Percentiles rank a stretch among this genome's conserved stretches.
These are phyloP conservation scores for Naso thynnoides DNA, from an alignment of 2,797 vertebrate species.

Conservation along the genomic window DNA sequence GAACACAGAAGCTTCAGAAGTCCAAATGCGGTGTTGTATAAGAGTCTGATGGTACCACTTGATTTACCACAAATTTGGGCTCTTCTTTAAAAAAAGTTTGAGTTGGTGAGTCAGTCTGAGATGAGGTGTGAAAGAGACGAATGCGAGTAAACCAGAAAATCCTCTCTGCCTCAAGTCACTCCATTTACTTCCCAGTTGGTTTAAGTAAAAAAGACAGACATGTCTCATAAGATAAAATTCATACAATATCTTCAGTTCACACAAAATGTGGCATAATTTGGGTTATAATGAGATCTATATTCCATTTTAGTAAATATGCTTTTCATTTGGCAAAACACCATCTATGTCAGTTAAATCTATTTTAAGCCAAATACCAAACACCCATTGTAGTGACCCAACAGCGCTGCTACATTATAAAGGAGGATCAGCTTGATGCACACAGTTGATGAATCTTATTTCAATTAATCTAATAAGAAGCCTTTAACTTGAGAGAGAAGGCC, in stretches of 20 bases:
- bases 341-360: background rate
- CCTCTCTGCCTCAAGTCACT: background rate
- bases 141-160: conserved; percentile 18
- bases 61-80: background rate
- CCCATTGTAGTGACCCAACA: background rate
- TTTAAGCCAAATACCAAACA: conserved; percentile 1
- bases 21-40: too few species aligned
- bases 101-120: background rate
- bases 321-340: background rate
- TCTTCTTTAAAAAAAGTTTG: conserved; percentile 3
- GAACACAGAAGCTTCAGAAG: conserved; percentile 7
- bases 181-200: background rate
- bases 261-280: too few species aligned
- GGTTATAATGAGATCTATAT: too few species aligned
- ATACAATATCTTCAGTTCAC: too few species aligned
- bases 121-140: background rate
- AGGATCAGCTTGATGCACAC: background rate
- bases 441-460: background rate
- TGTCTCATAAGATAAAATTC: too few species aligned
- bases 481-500: background rate
- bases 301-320: background rate
- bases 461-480: background rate
- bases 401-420: background rate
- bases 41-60: background rate
- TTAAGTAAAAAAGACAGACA: too few species aligned